Evolutionary conservation across 2,888 invertebrate species (phyloP).

Genomic region (Athrips mouffetella): DNA sequence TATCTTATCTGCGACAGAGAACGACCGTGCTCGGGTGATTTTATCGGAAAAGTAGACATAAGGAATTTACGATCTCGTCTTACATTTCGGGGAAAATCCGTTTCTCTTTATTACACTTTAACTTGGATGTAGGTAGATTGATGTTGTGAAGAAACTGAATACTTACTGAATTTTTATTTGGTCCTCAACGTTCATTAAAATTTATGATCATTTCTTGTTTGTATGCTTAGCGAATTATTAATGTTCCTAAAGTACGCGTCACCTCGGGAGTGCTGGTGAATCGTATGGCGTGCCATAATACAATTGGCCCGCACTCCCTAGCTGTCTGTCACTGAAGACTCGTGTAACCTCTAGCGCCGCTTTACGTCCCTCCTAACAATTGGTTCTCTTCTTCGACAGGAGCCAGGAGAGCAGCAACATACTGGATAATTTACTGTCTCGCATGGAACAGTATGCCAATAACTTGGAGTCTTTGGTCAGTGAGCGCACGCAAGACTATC

Average conservation of each 20-base stretch:
- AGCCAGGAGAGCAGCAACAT: constrained; percentile 95
- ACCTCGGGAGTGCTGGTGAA: too few species aligned
- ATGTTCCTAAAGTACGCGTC: not conserved
- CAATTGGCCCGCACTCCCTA: too few species aligned
- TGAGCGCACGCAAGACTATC: constrained; percentile 97
- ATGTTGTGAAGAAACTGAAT: not conserved
- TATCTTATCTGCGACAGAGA: not conserved
- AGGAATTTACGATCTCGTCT: not conserved
- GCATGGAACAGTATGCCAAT: constrained; percentile 99
- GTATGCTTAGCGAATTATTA: not conserved
- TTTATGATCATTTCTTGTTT: not conserved
- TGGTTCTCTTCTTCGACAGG: constrained; percentile 65
- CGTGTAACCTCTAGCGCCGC: too few species aligned
- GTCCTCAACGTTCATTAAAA: not conserved
- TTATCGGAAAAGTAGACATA: not conserved
- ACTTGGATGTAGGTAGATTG: not conserved
- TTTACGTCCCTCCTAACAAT: not conserved
- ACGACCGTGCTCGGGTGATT: not conserved
- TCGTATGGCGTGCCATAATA: too few species aligned
- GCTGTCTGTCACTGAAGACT: too few species aligned
- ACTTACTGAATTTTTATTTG: not conserved
- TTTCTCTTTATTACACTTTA: not conserved
- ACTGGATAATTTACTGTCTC: constrained; percentile 94
- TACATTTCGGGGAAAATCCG: not conserved
- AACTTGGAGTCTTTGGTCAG: constrained; percentile 98